Evolutionary conservation across 2,888 invertebrate species (phyloP).

Genomic region (Rhingia rostrata): DNA sequence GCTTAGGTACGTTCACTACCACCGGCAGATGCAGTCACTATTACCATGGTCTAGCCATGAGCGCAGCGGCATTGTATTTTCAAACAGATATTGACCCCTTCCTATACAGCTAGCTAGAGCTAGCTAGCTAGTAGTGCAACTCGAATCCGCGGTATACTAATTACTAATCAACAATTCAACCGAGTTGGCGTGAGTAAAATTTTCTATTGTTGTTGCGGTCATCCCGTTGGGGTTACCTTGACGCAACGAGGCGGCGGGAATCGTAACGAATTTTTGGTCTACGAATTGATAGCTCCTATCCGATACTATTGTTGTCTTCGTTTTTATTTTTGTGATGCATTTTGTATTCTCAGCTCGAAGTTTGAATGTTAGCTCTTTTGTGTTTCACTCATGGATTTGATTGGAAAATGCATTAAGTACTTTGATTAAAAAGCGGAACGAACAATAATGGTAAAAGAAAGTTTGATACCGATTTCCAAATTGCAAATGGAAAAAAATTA

Average conservation of each 20-base stretch:
- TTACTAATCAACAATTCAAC: conserved; percentile 63
- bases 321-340: conserved; percentile 28
- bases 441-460: conserved; percentile 62
- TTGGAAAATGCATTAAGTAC: conserved; percentile 25
- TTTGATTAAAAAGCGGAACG: conserved; percentile 71
- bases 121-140: neutral
- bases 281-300: conserved; percentile 33
- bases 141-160: conserved; percentile 55
- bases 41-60: conserved; percentile 62
- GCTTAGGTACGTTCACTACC: neutral
- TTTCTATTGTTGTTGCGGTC: conserved; percentile 71
- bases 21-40: conserved; percentile 16
- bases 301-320: neutral
- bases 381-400: conserved; percentile 13
- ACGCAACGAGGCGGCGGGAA: conserved; percentile 67
- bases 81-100: conserved; percentile 66
- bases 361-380: conserved; percentile 22
- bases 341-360: conserved; percentile 12
- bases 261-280: conserved; percentile 48
- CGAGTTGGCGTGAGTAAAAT: conserved; percentile 57
- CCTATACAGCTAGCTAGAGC: conserved; percentile 3
- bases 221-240: conserved; percentile 69
- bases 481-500: neutral
- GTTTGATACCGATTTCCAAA: conserved; percentile 42
- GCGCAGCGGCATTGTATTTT: conserved; percentile 68